Base-by-base conservation (phyloP, 2,888 invertebrate species). In the Biston betularia region DNA sequence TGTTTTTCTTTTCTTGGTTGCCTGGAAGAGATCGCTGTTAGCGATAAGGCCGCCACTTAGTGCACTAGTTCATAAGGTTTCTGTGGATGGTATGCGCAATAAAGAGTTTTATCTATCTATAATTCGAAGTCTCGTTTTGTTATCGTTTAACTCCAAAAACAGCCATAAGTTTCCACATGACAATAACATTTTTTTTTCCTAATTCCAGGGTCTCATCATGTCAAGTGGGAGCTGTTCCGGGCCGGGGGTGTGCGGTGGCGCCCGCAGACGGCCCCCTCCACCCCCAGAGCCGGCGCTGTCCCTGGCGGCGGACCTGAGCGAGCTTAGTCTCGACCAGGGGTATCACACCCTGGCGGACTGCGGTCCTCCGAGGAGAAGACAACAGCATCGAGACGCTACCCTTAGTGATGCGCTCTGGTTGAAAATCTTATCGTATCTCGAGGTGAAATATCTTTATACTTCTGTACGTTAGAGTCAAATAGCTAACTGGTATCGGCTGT, bases 281-380 rank as follows among this genome's bases (percentile, higher is more conserved):
- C 93, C 93, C 0, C 93, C 93, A 0, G 92, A 92, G 80, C 92
- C 92, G 0, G 86, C 88, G 1, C 83, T 90, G 44, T 88, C 93
- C n/a, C 84, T 93, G 10, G 89, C 91, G 1, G 92, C 93, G 0
- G 93, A 93, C 73, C 83, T 93, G 54, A 93, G 93, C 70, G 92
- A 93, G 80, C 96, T 97, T 49, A 96, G 95, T 79, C 91, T 97
- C 48, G 97, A 97, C 88, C 97, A 97, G 86, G 97, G 97, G 1
- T 97, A 97, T 89, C 97, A 97, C 78, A 97, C 97, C 8, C 89
- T 97, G 65, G 96, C 96, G 0, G 85, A 96, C 96, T 86, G 97
- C 96, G 92, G 92, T 9, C 92, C 92, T 0, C 92, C 92, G 0
- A 80, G 91, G 45, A 78, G 92, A 69, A 71, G 91, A 50, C 75